Conservation (phyloP, 2,113 vertebrate species). For the Typhlomys cinereus region DNA sequence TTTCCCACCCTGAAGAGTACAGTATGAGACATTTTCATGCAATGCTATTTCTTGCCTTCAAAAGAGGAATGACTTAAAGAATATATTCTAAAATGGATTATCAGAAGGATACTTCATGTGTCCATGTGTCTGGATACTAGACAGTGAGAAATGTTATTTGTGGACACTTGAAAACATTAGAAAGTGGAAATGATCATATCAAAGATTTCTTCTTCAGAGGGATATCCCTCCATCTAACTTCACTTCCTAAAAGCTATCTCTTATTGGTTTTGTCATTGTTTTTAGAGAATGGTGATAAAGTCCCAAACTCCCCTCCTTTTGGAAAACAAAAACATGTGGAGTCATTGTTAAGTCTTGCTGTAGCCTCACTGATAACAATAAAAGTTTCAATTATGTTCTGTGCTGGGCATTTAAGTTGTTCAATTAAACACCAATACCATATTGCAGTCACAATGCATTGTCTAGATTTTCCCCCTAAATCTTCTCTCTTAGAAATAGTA, state of each 20-base stretch:
- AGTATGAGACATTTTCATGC: neutral
- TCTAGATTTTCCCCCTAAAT: neutral
- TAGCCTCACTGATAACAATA: neutral
- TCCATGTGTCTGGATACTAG: neutral
- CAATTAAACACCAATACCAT: neutral
- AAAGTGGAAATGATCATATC: neutral
- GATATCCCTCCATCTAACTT: neutral
- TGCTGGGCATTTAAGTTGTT: neutral
- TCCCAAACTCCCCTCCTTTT: neutral
- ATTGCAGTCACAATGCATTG: neutral
- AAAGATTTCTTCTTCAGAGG: neutral
- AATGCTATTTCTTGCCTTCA: neutral
- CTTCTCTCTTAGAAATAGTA: neutral
- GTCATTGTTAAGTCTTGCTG: neutral
- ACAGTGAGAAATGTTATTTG: neutral
- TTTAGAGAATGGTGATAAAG: neutral
- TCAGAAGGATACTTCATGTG: neutral
- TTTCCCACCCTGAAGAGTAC: neutral
- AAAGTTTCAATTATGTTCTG: neutral
- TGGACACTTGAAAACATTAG: neutral
- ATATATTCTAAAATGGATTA: neutral
- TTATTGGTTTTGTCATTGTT: neutral
- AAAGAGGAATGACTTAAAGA: neutral
- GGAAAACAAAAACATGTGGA: neutral
- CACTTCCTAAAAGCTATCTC: neutral